Base-by-base conservation (phyloP, 1,140 invertebrate species). In the Phortica variegata region DNA sequence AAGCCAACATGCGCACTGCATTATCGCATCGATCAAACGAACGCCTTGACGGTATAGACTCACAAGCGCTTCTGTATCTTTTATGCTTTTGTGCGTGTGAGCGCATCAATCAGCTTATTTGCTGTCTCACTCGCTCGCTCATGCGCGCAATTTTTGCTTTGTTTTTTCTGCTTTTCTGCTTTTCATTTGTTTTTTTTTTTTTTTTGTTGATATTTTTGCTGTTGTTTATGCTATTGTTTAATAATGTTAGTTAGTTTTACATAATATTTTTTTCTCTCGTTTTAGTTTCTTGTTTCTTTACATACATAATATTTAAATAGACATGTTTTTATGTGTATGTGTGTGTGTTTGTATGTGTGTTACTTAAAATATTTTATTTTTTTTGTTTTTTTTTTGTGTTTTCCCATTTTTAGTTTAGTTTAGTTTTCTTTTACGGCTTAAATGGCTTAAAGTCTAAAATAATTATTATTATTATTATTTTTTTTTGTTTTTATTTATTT, bases 221-320 rank as follows among this genome's bases (percentile, higher is more conserved):
- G n/a, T 47, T 17, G 13, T 29, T 32, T 21, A 33, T 34, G 29
- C 26, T 47, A 44, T 56, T 56, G 56, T 56, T 56, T 56, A 56
- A 43, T 59, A 58, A 58, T 40, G 42, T 49, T 47, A 41, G 39
- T 49, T 43, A 52, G 38, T 53, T 53, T 52, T 45, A 40, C 52
- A 26, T 12, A 20, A 43, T 31, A 43, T 26, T 43, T 52, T 40
- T 40, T 41, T n/a, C 33, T 45, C 13, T 29, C 17, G 39, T 42
- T 43, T 49, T 20, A 23, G 8, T 51, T 45, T 51, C 29, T 21
- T 16, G n/a, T 8, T 31, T 31, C n/a, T 31, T 31, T 31, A 8
- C n/a, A n/a, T n/a, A n/a, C n/a, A n/a, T n/a, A n/a, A n/a, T n/a
- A n/a, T n/a, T n/a, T n/a, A n/a, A n/a, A 8, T 31, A 8, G 7